These are phyloP conservation scores for Electrophaes corylata DNA, from an alignment of 2,888 invertebrate genomes.

Conservation along the genomic window DNA sequence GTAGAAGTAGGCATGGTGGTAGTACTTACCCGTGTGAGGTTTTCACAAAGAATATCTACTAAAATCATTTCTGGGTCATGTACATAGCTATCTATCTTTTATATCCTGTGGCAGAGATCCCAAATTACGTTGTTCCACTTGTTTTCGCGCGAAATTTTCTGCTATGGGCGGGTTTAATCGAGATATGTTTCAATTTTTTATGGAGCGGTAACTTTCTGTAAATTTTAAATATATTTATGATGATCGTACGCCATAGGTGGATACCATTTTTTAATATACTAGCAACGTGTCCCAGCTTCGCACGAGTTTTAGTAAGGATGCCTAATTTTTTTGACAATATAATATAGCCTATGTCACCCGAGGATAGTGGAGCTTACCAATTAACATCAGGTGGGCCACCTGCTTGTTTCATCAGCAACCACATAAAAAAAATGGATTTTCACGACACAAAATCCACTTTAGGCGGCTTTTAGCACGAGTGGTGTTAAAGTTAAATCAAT, in stretches of 20 bases:
- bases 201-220: constrained; percentile 18
- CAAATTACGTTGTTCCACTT: constrained; percentile 47
- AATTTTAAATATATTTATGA: constrained; percentile 28
- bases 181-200: constrained; percentile 52
- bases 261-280: no score
- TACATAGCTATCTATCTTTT: not conserved
- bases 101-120: constrained; percentile 24
- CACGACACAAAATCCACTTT: constrained; percentile 62
- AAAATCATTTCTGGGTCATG: not conserved
- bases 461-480: constrained; percentile 65
- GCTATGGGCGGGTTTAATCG: constrained; percentile 47
- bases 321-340: no score
- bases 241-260: not conserved
- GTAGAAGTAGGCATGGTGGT: no score
- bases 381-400: no score
- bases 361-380: no score
- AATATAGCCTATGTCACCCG: no score
- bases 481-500: constrained; percentile 66
- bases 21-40: no score
- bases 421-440: no score
- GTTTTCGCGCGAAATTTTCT: constrained; percentile 38
- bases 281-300: no score
- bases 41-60: no score
- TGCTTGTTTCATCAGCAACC: no score
- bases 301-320: no score